Conservation (phyloP, 30 jellyfish, hydroid and myxozoan genomes). For the Chironex yamaguchii region DNA sequence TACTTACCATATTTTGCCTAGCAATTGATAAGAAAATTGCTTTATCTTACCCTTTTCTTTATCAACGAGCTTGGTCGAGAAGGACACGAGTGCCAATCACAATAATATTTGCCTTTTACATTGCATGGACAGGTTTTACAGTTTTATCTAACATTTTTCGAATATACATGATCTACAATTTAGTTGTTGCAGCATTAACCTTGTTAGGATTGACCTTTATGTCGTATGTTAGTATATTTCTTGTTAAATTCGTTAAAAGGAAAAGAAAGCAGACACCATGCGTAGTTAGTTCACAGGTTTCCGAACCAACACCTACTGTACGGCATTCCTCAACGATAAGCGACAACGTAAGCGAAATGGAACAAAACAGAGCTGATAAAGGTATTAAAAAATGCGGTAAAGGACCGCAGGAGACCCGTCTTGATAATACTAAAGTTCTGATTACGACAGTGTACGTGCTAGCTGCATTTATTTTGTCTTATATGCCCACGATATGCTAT, state of each 20-base stretch:
- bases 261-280: too few relatives aligned
- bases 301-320: too few relatives aligned
- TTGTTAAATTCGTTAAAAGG: background rate
- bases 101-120: background rate
- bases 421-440: background rate
- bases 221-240: background rate
- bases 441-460: background rate
- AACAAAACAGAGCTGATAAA: too few relatives aligned
- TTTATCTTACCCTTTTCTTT: background rate
- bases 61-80: background rate
- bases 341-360: too few relatives aligned
- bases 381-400: too few relatives aligned
- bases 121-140: background rate
- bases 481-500: background rate
- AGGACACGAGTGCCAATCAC: background rate
- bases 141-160: too few relatives aligned
- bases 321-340: too few relatives aligned
- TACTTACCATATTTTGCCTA: background rate
- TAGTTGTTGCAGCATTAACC: background rate
- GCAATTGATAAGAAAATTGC: background rate
- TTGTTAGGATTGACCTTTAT: background rate
- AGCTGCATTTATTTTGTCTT: background rate
- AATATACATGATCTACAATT: background rate
- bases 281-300: too few relatives aligned
- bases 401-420: too few relatives aligned